These are phyloP conservation scores for Centruroides sculpturatus DNA, from an alignment of 1,140 invertebrate species.

Conservation along the genomic window DNA sequence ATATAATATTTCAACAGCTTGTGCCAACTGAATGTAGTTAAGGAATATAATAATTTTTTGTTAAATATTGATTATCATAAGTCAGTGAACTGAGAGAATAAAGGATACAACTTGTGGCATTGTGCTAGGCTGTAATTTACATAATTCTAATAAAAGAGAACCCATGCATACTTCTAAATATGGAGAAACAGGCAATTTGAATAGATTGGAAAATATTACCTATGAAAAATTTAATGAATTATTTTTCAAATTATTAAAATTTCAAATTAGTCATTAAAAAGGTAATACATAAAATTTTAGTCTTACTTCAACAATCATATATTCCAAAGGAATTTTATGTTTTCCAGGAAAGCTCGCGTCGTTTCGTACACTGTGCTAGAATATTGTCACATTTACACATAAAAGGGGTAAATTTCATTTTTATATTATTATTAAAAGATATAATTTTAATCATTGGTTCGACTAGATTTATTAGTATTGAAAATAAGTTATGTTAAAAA, in stretches of 20 bases:
- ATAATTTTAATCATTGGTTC: too few relatives aligned
- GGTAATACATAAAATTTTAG: not conserved
- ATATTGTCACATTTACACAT: too few relatives aligned
- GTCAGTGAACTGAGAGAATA: not conserved
- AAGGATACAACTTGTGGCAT: conserved; percentile 75
- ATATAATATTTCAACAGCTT: conserved; percentile 94
- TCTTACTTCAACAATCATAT: conserved; percentile 78
- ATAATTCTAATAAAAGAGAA: conserved; percentile 89
- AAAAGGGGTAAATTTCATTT: too few relatives aligned
- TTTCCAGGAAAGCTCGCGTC: conserved; percentile 87
- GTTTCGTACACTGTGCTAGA: too few relatives aligned
- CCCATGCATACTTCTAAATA: conserved; percentile 90
- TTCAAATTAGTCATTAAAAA: not conserved
- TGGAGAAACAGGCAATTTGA: conserved; percentile 73
- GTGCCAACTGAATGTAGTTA: conserved; percentile 52
- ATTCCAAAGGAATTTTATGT: conserved; percentile 88
- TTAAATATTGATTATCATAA: conserved; percentile 4
- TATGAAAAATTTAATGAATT: conserved; percentile 2
- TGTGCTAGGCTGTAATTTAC: conserved; percentile 87
- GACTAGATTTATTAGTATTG: too few relatives aligned
- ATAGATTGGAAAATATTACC: conserved; percentile 86
- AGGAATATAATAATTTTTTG: conserved; percentile 6
- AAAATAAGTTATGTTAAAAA: too few relatives aligned
- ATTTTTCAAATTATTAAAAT: too few relatives aligned
- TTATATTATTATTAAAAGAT: too few relatives aligned